Base-by-base conservation (phyloP, 2,888 invertebrate species). In the Nectonema munidae region DNA sequence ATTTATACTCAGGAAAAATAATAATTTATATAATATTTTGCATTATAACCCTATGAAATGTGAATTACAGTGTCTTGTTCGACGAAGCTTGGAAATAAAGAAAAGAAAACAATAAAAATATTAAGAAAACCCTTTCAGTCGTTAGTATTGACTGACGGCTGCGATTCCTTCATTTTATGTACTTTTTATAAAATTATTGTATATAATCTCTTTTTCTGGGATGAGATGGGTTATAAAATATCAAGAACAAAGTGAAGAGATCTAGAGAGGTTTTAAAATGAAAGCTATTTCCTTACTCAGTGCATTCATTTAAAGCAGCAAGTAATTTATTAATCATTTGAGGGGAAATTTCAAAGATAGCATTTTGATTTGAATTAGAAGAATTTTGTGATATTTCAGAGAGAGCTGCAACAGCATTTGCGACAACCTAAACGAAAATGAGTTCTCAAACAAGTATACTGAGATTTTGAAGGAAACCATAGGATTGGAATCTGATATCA, bases 371-470 rank as follows among this genome's bases (percentile, higher is more conserved):
- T 2, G 81, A 76, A 39, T 74, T 77, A 9, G 76, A 72, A 48
- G 79, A 81, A 2, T 81, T 74, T 57, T 95, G 89, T 52, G 89
- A 79, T 49, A 95, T 95, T 59, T 95, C 95, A 1, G 83, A 79
- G 9, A 99, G 63, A 0, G 95, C 86, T 1, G 95, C 95, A 1
- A 95, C 89, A 1, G 89, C 89, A 58, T 95, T 95, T 1, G 95
- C 95, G 2, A 95, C 95, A 21, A 86, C 65, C 65, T 66, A 44
- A 5, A 45, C n/a, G 9, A 25, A n/a, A 25, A n/a, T 36, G 13
- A 28, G 9, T 11, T 17, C n/a, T 9, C 17, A 15, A 36, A 29
- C 18, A 21, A 21, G 36, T 9, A 36, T 35, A 9, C 18, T n/a
- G n/a, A 36, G 30, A n/a, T 32, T n/a, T n/a, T 5, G n/a, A 32